These are phyloP conservation scores for Cephalopholis sonnerati DNA, from an alignment of 2,113 vertebrate species.

Conservation along the genomic window DNA sequence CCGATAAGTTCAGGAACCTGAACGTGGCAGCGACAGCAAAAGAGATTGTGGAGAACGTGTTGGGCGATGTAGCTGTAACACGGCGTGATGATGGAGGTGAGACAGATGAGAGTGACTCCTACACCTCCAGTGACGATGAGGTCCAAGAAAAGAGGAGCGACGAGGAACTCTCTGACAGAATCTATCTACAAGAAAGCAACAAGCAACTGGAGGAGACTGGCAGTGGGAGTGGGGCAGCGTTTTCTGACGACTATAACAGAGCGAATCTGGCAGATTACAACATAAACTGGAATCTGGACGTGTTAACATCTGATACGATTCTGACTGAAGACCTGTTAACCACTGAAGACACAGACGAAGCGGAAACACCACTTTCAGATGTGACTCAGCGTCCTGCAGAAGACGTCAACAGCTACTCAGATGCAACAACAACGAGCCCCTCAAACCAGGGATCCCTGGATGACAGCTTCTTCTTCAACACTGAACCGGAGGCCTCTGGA, in stretches of 20 bases:
- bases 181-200: background rate
- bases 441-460: constrained; percentile 64
- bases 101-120: constrained; percentile 52
- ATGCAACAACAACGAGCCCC: constrained; percentile 6
- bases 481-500: constrained; percentile 14
- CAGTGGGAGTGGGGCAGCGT: background rate
- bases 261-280: constrained; percentile 10
- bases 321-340: constrained; percentile 50
- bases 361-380: constrained; percentile 19
- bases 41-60: background rate
- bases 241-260: background rate
- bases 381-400: constrained; percentile 27
- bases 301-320: constrained; percentile 15
- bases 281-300: constrained; percentile 39
- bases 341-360: constrained; percentile 35
- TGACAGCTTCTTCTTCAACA: constrained; percentile 68
- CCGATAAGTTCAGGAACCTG: background rate
- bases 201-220: background rate
- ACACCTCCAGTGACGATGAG: constrained; percentile 63
- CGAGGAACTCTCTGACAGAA: background rate
- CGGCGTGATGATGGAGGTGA: constrained; percentile 4
- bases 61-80: background rate
- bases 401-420: constrained; percentile 21
- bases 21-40: background rate
- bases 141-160: constrained; percentile 20